Evolutionary conservation across 2,888 invertebrate species (phyloP).

Genomic region (Meandrusa payeni): DNA sequence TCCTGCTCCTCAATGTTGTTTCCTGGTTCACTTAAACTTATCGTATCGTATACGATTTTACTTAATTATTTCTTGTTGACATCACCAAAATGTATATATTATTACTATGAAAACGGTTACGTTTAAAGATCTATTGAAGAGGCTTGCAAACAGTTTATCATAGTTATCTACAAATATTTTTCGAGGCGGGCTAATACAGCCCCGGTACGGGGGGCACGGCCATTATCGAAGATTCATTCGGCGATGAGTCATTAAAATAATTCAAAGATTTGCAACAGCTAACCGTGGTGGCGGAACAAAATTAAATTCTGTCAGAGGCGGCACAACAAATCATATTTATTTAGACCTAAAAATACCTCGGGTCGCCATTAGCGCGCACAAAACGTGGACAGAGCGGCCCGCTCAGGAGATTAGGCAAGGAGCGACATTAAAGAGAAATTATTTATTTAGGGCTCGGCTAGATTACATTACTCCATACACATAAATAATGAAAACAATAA

Average conservation of each 20-base stretch:
- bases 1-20: slow-evolving; percentile 19
- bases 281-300: slow-evolving; percentile 56
- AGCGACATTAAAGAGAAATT: slow-evolving; percentile 80
- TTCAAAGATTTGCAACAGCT: slow-evolving; percentile 68
- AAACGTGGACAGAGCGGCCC: slow-evolving; percentile 65
- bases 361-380: slow-evolving; percentile 72
- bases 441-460: slow-evolving; percentile 79
- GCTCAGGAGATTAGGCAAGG: slow-evolving; percentile 78
- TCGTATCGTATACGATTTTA: too few relatives aligned
- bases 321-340: slow-evolving; percentile 80
- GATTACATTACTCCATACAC: slow-evolving; percentile 81
- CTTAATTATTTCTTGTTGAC: too few relatives aligned
- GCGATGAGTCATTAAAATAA: slow-evolving; percentile 68
- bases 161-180: too few relatives aligned
- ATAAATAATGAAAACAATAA: slow-evolving; percentile 81
- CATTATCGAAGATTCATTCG: slow-evolving; percentile 43
- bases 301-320: slow-evolving; percentile 77
- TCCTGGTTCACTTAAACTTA: too few relatives aligned
- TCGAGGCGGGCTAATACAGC: neutral
- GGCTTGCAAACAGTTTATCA: too few relatives aligned
- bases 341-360: slow-evolving; percentile 80
- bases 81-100: too few relatives aligned
- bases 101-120: too few relatives aligned
- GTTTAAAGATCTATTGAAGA: neutral
- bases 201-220: slow-evolving; percentile 28